These are phyloP conservation scores for Omphaloscelis lunosa DNA, from an alignment of 2,888 invertebrate genomes.

Conservation along the genomic window DNA sequence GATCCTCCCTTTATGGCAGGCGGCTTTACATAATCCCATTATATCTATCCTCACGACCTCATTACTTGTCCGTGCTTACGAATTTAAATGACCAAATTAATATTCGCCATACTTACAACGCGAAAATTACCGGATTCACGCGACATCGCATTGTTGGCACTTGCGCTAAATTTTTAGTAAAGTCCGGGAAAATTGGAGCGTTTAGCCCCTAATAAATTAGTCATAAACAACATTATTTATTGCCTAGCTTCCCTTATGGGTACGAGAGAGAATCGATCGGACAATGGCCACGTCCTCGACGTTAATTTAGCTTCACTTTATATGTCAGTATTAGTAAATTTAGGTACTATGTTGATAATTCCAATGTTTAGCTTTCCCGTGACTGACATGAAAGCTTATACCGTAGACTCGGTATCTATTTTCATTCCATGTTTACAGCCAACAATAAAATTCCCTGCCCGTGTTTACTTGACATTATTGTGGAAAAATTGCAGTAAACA, in stretches of 20 bases:
- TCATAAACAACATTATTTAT: slow-evolving; percentile 50
- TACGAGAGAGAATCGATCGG: slow-evolving; percentile 15
- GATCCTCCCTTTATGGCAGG: slow-evolving; percentile 15
- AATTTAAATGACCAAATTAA: slow-evolving; percentile 62
- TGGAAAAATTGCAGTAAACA: slow-evolving; percentile 53
- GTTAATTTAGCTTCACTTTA: background rate
- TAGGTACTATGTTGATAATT: background rate
- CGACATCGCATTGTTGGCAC: slow-evolving; percentile 44
- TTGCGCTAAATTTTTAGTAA: slow-evolving; percentile 51
- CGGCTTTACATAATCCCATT: slow-evolving; percentile 28
- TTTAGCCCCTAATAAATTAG: slow-evolving; percentile 41
- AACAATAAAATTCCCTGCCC: slow-evolving; percentile 35
- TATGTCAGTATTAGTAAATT: background rate
- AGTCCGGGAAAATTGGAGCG: slow-evolving; percentile 38
- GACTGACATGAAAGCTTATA: slow-evolving; percentile 14
- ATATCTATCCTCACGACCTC: slow-evolving; percentile 43
- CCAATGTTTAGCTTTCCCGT: slow-evolving; percentile 1
- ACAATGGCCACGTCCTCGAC: background rate
- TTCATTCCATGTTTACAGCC: slow-evolving; percentile 30
- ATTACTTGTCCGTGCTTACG: slow-evolving; percentile 52
- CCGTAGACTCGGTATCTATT: slow-evolving; percentile 23
- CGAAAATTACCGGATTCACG: slow-evolving; percentile 53
- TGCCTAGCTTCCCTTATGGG: slow-evolving; percentile 21
- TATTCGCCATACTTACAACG: slow-evolving; percentile 41
- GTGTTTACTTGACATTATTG: slow-evolving; percentile 41